Conservation (phyloP, 2,888 invertebrate genomes). For the Lasiommata megera region DNA sequence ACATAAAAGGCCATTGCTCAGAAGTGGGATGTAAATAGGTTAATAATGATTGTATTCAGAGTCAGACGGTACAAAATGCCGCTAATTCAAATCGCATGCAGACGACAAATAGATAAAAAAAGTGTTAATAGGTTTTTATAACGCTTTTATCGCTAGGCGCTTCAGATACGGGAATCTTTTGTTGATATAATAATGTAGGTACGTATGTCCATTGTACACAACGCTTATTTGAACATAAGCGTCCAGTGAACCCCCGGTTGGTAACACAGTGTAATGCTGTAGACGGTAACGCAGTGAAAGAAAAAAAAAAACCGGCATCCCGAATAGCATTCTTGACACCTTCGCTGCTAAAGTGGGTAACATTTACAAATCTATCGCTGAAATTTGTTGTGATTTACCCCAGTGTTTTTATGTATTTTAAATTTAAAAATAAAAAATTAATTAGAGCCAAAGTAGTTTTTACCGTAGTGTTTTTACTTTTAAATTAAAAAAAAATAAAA, state of each 20-base stretch:
- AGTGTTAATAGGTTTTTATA: conserved; percentile 12
- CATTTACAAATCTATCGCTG: too few species aligned
- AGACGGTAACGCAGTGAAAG: background rate
- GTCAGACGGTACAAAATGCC: background rate
- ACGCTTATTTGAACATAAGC: conserved; percentile 23
- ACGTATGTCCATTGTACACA: conserved; percentile 7
- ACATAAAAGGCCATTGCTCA: too few species aligned
- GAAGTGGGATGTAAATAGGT: too few species aligned
- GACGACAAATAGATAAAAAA: conserved; percentile 4
- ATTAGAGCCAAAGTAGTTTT: too few species aligned
- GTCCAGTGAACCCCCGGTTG: conserved; percentile 20
- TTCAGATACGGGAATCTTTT: conserved; percentile 19
- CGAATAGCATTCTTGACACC: conserved; percentile 1
- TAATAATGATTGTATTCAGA: too few species aligned
- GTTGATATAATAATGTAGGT: conserved; percentile 12
- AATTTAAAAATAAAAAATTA: too few species aligned
- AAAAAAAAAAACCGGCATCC: background rate
- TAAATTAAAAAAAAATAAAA: too few species aligned
- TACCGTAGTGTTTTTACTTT: too few species aligned
- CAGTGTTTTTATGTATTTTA: too few species aligned
- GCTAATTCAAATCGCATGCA: background rate
- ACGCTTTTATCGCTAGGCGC: conserved; percentile 11
- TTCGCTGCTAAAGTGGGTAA: background rate
- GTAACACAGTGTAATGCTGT: background rate
- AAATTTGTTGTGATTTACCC: too few species aligned